These are phyloP conservation scores for Adrianichthys oophorus DNA, from an alignment of 2,797 vertebrate species.

Conservation along the genomic window DNA sequence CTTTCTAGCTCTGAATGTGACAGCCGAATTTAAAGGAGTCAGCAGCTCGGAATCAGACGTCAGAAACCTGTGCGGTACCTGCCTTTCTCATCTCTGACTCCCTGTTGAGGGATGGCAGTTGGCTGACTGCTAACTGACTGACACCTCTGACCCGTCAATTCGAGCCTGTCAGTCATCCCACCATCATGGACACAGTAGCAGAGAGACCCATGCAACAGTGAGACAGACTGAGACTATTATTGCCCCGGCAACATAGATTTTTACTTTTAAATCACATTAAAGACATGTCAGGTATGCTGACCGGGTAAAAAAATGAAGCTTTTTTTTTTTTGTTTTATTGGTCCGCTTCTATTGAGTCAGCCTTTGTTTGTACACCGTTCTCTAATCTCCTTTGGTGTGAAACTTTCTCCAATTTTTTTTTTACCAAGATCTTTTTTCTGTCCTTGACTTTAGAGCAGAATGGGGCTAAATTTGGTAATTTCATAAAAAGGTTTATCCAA, in stretches of 20 bases:
- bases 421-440: not conserved
- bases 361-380: constrained; percentile 5
- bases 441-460: constrained; percentile 4
- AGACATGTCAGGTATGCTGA: constrained; percentile 31
- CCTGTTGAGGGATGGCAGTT: constrained; percentile 44
- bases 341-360: constrained; percentile 8
- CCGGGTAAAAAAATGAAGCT: not conserved
- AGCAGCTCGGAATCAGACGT: constrained; percentile 35
- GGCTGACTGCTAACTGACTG: constrained; percentile 45
- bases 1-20: constrained; percentile 45
- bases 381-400: not conserved
- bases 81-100: constrained; percentile 34
- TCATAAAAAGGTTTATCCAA: not conserved
- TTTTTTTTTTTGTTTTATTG: constrained; percentile 41
- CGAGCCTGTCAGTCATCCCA: constrained; percentile 52
- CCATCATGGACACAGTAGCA: constrained; percentile 29
- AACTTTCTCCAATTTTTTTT: constrained; percentile 17
- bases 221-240: constrained; percentile 49
- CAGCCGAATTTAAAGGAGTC: constrained; percentile 57
- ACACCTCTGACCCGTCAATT: constrained; percentile 68
- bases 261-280: constrained; percentile 40
- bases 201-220: constrained; percentile 35
- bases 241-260: constrained; percentile 47
- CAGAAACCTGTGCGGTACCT: constrained; percentile 41
- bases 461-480: constrained; percentile 2